Evolutionary conservation across 2,797 vertebrate species (phyloP).

Genomic region (Falco rusticolus): DNA sequence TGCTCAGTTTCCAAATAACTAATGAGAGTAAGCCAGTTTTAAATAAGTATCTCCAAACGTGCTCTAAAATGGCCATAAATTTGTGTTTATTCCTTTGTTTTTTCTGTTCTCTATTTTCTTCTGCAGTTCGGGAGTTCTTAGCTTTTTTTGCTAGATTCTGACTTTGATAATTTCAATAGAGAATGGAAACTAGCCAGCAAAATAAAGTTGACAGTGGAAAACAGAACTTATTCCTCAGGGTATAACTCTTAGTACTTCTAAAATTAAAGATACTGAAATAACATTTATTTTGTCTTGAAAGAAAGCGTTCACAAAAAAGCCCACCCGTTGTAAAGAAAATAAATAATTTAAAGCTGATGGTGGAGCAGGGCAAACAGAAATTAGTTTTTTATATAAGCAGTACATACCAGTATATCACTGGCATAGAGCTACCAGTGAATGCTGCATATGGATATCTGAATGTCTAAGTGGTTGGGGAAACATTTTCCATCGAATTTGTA

Average conservation of each 20-base stretch:
- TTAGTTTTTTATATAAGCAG: not conserved
- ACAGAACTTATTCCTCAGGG: not conserved
- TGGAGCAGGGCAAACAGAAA: not conserved
- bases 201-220: not conserved
- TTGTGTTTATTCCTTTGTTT: not conserved
- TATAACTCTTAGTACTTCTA: not conserved
- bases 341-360: not conserved
- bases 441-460: not conserved
- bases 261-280: not conserved
- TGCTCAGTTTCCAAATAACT: not conserved
- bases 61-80: not conserved
- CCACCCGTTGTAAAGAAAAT: not conserved
- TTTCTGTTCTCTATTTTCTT: not conserved
- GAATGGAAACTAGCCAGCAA: not conserved
- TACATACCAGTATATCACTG: not conserved
- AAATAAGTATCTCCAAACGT: not conserved
- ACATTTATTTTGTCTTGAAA: not conserved
- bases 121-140: not conserved
- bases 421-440: not conserved
- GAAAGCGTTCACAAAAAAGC: not conserved
- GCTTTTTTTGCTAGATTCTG: not conserved
- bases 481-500: not conserved
- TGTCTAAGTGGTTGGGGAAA: not conserved
- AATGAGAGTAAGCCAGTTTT: not conserved
- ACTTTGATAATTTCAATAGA: not conserved